Base-by-base conservation (phyloP, 1,140 invertebrate genomes). In the Euura saliciscinereae region DNA sequence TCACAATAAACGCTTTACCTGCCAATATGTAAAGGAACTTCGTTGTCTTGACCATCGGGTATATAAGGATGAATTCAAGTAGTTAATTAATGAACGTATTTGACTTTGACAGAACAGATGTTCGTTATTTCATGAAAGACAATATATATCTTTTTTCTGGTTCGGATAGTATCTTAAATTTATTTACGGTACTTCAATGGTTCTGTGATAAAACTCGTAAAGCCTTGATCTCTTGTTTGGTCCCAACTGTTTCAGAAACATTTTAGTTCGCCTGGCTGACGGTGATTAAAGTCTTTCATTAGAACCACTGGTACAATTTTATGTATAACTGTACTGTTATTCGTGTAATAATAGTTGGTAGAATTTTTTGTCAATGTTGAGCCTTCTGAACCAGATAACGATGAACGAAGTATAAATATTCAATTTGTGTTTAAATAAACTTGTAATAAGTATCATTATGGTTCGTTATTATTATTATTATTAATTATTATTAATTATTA, bases 131-230 rank as follows among this genome's bases (percentile, higher is more conserved):
- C 28, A 28, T 28, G 28, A 28, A 28, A 28, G 28, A 28, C 28
- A 28, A 28, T 28, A 28, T 28, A 28, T 28, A 28, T 28, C n/a
- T n/a, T 59, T 59, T n/a, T 59, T 8, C 51, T 59, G 51, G 51
- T 59, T 59, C 51, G 13, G 51, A n/a, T n/a, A n/a, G 51, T n/a
- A 28, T 59, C 51, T 59, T 59, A 8, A 59, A 59, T 59, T 59
- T 59, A 8, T 59, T 59, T 11, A n/a, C 51, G 51, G 51, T 59
- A n/a, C 13, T 59, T 59, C 51, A 28, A 28, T 59, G 51, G 51
- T 59, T 59, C 51, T 59, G 51, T 59, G 51, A 59, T 59, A 59
- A n/a, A 11, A 59, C 10, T 59, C 51, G 51, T 59, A 59, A 59
- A 59, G 13, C 51, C 5, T 59, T 59, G 51, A 59, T 59, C 51